Base-by-base conservation (phyloP, 2,888 invertebrate species). In the Micropterix aruncella region DNA sequence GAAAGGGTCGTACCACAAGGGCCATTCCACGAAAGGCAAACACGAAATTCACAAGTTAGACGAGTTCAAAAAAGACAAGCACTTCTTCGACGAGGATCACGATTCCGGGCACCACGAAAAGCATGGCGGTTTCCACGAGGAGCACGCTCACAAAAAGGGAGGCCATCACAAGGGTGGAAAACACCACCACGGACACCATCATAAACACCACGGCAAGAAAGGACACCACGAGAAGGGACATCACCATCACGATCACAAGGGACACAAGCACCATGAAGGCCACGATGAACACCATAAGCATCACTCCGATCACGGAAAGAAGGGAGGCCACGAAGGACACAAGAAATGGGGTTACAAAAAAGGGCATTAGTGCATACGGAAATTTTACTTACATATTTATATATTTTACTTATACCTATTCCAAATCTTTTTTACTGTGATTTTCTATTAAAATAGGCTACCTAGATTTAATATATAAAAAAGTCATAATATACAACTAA, bases 41-140 rank as follows among this genome's bases (percentile, higher is more conserved):
- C 89, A 90, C 58, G 83, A 87, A 59, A 74, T 88, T 4, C 86
- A 90, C 63, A 89, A 90, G 57, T 63, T 84, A 48, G 86, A 90
- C 60, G 89, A 89, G 62, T 86, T 78, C 63, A 85, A 87, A 59
- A 89, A 89, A 61, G 83, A 88, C 56, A 88, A 89, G 57, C 80
- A 86, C 57, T 88, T 85, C 77, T 87, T 80, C 61, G 88, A 89
- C 53, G 88, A 88, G 62, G 81, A 86, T 55, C 86, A 88, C 53
- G 85, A 85, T 55, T 79, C 80, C 38, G 87, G 82, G 0, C 83
- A 83, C 53, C 84, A 87, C 60, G 83, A 84, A 57, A 85, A 87
- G 56, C 84, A 88, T 56, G 88, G 86, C 48, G 83, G 77, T 27
- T 80, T 79, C 60, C 83, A 87, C 57, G 83, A 88, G 58, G 82